Conservation (phyloP, 1,140 invertebrate species). For the Medauroidea extradentata region DNA sequence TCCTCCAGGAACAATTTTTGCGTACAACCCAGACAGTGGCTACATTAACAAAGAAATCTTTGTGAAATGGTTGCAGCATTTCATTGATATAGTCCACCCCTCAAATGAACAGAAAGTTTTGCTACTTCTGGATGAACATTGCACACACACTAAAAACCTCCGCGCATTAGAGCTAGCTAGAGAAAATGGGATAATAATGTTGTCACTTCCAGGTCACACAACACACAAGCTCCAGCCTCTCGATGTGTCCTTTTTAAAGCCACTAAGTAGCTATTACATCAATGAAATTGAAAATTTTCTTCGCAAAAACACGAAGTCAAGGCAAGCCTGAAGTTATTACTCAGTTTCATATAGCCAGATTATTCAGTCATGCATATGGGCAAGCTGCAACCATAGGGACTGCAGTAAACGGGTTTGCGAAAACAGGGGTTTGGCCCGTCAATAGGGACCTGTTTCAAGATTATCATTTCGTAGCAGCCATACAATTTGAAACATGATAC, state of each 20-base stretch:
- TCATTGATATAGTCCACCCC: neutral
- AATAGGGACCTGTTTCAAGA: no score
- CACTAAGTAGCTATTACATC: no score
- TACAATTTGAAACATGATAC: no score
- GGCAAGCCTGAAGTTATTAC: no score
- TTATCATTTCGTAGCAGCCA: no score
- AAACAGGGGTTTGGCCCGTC: no score
- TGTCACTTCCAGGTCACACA: slow-evolving; percentile 9
- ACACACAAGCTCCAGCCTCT: slow-evolving; percentile 12
- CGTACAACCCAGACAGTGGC: slow-evolving; percentile 6
- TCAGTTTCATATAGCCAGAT: no score
- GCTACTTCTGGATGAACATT: neutral
- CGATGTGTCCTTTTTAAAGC: slow-evolving; percentile 6
- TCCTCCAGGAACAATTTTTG: slow-evolving; percentile 9
- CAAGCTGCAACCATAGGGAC: no score
- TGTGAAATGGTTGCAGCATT: slow-evolving; percentile 8
- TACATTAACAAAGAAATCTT: slow-evolving; percentile 6
- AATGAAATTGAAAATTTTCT: no score
- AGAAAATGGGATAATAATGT: slow-evolving; percentile 7
- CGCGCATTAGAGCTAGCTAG: slow-evolving; percentile 1
- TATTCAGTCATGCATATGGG: no score
- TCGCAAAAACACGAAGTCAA: no score
- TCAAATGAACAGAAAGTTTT: neutral
- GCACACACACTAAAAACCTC: slow-evolving; percentile 15
- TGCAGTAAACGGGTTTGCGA: no score